phyloP scores from a whole-genome alignment of 2,797 vertebrate genomes.

The Thunnus albacares region DNA sequence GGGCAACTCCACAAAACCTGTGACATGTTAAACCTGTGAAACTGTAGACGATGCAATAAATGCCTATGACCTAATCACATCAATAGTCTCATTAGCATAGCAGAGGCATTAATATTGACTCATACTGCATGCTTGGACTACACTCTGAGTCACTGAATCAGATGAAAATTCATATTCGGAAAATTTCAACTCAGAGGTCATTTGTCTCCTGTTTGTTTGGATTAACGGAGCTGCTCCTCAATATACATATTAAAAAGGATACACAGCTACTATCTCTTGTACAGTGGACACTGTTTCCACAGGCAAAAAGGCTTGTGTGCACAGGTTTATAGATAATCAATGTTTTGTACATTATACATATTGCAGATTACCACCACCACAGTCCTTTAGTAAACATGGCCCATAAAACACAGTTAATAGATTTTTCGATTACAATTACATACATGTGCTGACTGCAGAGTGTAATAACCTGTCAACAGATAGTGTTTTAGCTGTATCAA shows the following conservation, averaged over 20 bases:
- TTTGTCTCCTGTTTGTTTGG: background rate
- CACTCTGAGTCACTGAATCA: background rate
- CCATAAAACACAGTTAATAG: background rate
- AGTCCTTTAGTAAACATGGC: background rate
- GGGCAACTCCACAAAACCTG: background rate
- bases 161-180: background rate
- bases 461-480: background rate
- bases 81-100: slow-evolving; percentile 2
- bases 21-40: background rate
- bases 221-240: background rate
- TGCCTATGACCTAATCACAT: background rate
- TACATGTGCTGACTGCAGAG: background rate
- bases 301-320: slow-evolving; percentile 8
- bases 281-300: background rate
- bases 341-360: background rate
- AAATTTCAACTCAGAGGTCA: background rate
- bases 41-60: slow-evolving; percentile 11
- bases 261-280: background rate
- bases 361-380: background rate
- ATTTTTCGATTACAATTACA: background rate
- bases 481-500: background rate
- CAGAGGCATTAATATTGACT: background rate
- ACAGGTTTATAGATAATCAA: slow-evolving; percentile 8
- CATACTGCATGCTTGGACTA: background rate
- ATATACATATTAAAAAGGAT: background rate